Percentiles rank a stretch among this genome's conserved stretches.
Evolutionary conservation across 2,888 invertebrate species (phyloP).

Genomic region (Iphiclides podalirius): DNA sequence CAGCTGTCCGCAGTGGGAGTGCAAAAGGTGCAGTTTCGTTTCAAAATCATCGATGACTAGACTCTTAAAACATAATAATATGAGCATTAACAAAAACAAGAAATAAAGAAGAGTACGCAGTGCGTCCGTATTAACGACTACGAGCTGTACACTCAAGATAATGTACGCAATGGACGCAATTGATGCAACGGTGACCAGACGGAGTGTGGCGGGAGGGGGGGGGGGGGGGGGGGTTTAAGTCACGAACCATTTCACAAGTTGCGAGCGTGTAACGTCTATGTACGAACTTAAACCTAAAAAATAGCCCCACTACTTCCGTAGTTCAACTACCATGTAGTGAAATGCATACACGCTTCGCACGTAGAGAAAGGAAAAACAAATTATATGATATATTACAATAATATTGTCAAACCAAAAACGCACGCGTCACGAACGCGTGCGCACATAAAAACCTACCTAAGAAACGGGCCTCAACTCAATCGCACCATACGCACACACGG

Average conservation of each 20-base stretch:
- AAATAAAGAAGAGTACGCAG: too few species aligned
- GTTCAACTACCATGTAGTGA: constrained; percentile 36
- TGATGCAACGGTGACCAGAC: background rate
- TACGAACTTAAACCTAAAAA: constrained; percentile 61
- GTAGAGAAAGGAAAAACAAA: constrained; percentile 31
- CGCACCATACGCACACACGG: constrained; percentile 57
- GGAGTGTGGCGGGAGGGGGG: background rate
- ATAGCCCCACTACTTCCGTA: constrained; percentile 57
- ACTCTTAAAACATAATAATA: constrained; percentile 75
- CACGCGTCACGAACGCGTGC: too few species aligned
- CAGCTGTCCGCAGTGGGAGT: background rate
- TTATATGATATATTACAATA: constrained; percentile 19
- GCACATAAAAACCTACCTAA: constrained; percentile 38
- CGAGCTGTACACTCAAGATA: background rate
- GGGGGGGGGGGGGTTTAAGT: background rate
- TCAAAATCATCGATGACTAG: constrained; percentile 75
- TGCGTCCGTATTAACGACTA: too few species aligned
- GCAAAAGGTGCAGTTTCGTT: constrained; percentile 46
- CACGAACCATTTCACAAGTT: constrained; percentile 39
- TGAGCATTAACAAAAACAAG: constrained; percentile 78
- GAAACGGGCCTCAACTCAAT: constrained; percentile 48
- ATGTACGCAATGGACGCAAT: background rate
- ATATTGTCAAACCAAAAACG: constrained; percentile 29
- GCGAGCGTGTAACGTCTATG: constrained; percentile 47
- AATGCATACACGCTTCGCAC: constrained; percentile 39